Base-by-base conservation (phyloP, 2,888 invertebrate genomes). In the Chalcosyrphus nemorum region DNA sequence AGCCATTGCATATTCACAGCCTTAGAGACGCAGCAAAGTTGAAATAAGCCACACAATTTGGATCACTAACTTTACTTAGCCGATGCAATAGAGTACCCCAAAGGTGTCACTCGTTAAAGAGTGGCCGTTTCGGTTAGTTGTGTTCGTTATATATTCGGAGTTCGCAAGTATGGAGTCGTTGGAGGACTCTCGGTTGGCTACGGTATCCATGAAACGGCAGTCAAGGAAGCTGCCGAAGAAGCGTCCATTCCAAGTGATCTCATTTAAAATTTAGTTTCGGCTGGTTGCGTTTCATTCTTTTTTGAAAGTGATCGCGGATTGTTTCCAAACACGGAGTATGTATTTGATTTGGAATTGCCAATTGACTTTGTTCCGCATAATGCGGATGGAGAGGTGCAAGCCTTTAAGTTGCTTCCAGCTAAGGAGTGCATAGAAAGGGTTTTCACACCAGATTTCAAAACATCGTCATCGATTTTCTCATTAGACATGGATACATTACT, bases 171-270 rank as follows among this genome's bases (percentile, higher is more conserved):
- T 92, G 98, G 98, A 19, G 97, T 98, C 66, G 97, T 97, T 86
- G 98, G 98, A 65, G 98, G 98, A 2, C 91, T 98, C 61, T 96
- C 97, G 24, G 97, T 97, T 47, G 98, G 97, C 13, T 96, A 95
- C 92, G 96, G 96, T 52, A 95, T 98, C 80, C 92, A 95, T 88
- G 97, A 98, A 92, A 98, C 98, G 61, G 97, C 97, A 35, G 94
- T 96, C 87, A 98, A 98, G 90, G 98, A 99, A 91, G 97, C 98
- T 4, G 96, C 95, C 87, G 98, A 98, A 91, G 98, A 99, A 90
- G 98, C 98, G 21, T 97, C 97, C 41, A 95, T 99, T 88, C 95
- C 97, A 87, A 93, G 94, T 75, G 94, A 95, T 89, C 93, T 97
- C 82, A 94, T 96, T 74, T 94, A 94, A 87, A 91, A 91, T 87